These are phyloP conservation scores for Lysandra bellargus DNA, from an alignment of 2,888 invertebrate genomes.

Conservation along the genomic window DNA sequence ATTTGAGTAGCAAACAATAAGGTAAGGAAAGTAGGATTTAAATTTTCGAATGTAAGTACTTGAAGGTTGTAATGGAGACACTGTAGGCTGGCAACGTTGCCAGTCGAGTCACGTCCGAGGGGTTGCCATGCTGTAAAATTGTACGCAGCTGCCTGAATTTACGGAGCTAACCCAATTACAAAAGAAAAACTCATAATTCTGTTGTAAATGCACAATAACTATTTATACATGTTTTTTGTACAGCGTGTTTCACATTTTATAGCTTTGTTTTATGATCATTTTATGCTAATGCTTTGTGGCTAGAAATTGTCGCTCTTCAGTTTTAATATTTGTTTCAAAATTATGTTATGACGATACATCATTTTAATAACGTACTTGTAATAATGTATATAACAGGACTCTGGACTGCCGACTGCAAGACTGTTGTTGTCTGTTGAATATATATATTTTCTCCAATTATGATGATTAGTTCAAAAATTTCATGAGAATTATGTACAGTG, in stretches of 20 bases:
- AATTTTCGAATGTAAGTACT: slow-evolving; percentile 41
- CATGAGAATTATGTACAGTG: too few relatives aligned
- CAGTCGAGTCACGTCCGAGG: slow-evolving; percentile 58
- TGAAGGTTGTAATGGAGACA: slow-evolving; percentile 50
- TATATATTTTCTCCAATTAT: too few relatives aligned
- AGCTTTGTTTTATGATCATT: not conserved
- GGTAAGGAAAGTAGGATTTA: not conserved
- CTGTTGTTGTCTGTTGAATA: too few relatives aligned
- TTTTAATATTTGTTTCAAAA: not conserved
- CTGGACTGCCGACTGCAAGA: too few relatives aligned
- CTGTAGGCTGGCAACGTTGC: slow-evolving; percentile 49
- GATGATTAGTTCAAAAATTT: too few relatives aligned
- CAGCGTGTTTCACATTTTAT: slow-evolving; percentile 31
- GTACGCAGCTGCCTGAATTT: slow-evolving; percentile 60
- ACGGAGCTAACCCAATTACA: slow-evolving; percentile 54
- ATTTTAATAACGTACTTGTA: too few relatives aligned
- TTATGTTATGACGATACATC: too few relatives aligned
- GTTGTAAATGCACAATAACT: slow-evolving; percentile 39
- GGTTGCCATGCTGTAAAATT: slow-evolving; percentile 62
- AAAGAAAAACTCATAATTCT: slow-evolving; percentile 50
- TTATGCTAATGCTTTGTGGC: slow-evolving; percentile 9
- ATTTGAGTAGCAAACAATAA: not conserved
- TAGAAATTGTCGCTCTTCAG: not conserved
- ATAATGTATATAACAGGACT: too few relatives aligned
- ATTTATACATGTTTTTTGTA: slow-evolving; percentile 31